Conservation (phyloP, 2,113 vertebrate species). For the human region GRCh38 chr5:155591001-155591500, state of each 20-base stretch:
- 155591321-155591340: background rate
- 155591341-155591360: background rate
- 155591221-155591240: conserved; percentile 1
- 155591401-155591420: background rate
- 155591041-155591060: conserved; percentile 34
- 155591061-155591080: conserved; percentile 64
- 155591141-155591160: background rate
- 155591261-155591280: background rate
- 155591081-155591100: conserved; percentile 16
- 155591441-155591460: background rate
- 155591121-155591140: background rate
- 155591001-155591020: conserved; percentile 15
- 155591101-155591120: conserved; percentile 31
- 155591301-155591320: background rate
- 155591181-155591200: conserved; percentile 1
- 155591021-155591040: conserved; percentile 36
- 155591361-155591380: background rate
- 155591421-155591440: background rate
- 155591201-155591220: background rate
- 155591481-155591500: background rate
- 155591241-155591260: background rate
- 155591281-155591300: background rate
- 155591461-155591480: background rate
- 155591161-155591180: background rate
- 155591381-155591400: background rate